phyloP scores from a whole-genome alignment of 2,797 vertebrate genomes.

The Sciaenops ocellatus region DNA sequence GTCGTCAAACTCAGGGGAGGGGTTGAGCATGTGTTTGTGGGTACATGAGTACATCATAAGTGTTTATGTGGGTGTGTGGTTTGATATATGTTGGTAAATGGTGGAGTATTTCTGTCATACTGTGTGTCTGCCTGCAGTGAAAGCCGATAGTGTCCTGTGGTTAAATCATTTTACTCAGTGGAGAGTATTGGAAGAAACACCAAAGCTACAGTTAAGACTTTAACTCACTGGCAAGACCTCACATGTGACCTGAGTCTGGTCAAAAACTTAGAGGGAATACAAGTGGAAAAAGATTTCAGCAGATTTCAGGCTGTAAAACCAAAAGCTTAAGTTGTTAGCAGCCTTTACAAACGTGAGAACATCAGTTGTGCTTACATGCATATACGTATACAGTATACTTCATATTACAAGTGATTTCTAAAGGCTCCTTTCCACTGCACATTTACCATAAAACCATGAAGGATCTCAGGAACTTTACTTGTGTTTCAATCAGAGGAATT shows the following conservation, averaged over 20 bases:
- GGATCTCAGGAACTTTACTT: not conserved
- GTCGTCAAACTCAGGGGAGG: slow-evolving; percentile 15
- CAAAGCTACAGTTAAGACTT: slow-evolving; percentile 69
- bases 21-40: slow-evolving; percentile 28
- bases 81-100: slow-evolving; percentile 63
- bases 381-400: not conserved
- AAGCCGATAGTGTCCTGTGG: slow-evolving; percentile 75
- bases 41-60: slow-evolving; percentile 33
- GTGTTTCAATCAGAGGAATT: not conserved
- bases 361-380: not conserved
- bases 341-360: slow-evolving; percentile 12
- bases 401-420: not conserved
- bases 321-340: slow-evolving; percentile 22
- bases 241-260: slow-evolving; percentile 56
- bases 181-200: slow-evolving; percentile 67
- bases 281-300: slow-evolving; percentile 26
- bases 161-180: slow-evolving; percentile 75
- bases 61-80: slow-evolving; percentile 55
- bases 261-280: slow-evolving; percentile 27
- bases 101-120: slow-evolving; percentile 59
- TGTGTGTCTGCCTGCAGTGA: slow-evolving; percentile 65
- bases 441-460: not conserved
- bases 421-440: not conserved
- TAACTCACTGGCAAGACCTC: slow-evolving; percentile 61
- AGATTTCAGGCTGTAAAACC: slow-evolving; percentile 31